phyloP scores from a whole-genome alignment of 2,113 vertebrate species.

The Montifringilla adamsi region DNA sequence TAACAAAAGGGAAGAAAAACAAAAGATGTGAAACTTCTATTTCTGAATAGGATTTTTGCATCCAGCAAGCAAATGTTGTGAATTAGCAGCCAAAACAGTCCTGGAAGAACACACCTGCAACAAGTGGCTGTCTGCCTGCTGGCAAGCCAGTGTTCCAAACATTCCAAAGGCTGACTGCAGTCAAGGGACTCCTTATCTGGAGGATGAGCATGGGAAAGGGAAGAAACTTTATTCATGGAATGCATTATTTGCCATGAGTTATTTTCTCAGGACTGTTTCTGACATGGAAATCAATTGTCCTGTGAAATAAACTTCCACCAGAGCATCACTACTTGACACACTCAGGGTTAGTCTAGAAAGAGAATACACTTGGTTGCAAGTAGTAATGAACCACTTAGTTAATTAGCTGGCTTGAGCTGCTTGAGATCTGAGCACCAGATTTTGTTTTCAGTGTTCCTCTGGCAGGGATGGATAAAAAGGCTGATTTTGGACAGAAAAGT shows the following conservation, averaged over 20 bases:
- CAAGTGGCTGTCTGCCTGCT: neutral
- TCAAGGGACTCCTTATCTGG: neutral
- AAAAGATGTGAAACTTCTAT: neutral
- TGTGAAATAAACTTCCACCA: neutral
- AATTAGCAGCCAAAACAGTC: neutral
- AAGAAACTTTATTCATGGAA: neutral
- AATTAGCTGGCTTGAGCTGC: neutral
- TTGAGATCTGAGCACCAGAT: neutral
- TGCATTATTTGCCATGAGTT: neutral
- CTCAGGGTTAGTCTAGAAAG: neutral
- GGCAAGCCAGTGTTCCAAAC: neutral
- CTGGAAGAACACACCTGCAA: neutral
- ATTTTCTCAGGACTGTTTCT: neutral
- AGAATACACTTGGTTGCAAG: neutral
- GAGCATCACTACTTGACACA: neutral
- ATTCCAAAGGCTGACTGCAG: neutral
- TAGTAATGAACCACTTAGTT: neutral
- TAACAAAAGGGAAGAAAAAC: neutral
- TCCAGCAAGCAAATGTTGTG: neutral
- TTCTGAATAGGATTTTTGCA: neutral
- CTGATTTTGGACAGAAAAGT: neutral
- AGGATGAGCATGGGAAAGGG: neutral
- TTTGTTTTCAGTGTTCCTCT: neutral
- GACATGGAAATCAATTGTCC: neutral
- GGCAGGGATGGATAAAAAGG: neutral